Percentiles rank a stretch among this genome's conserved stretches.
Evolutionary conservation across 2,888 invertebrate species (phyloP).

Genomic region (Embidobia sp.): DNA sequence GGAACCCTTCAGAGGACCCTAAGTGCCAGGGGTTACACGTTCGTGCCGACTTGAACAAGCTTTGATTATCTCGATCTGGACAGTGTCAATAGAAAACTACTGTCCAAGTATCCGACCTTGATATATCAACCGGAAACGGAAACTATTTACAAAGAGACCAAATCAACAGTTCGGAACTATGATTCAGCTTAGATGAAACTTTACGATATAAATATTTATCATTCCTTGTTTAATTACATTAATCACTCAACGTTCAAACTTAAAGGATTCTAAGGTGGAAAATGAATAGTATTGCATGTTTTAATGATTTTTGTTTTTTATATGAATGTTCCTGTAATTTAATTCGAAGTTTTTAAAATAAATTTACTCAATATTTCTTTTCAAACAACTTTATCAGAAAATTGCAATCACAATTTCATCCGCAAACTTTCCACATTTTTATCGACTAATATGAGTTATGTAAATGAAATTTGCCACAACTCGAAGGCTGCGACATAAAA

Average conservation of each 20-base stretch:
- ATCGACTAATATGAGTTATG: slow-evolving; percentile 17
- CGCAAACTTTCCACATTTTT: background rate
- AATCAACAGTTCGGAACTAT: slow-evolving; percentile 48
- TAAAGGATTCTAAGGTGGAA: no score
- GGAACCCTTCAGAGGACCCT: slow-evolving; percentile 69
- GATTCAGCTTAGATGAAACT: slow-evolving; percentile 28
- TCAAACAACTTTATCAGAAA: no score
- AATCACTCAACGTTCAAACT: no score
- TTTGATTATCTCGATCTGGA: slow-evolving; percentile 80
- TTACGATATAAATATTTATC: slow-evolving; percentile 12
- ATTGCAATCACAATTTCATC: slow-evolving; percentile 13
- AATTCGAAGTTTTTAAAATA: no score
- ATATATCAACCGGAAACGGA: slow-evolving; percentile 60
- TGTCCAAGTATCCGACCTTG: slow-evolving; percentile 62
- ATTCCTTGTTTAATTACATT: background rate
- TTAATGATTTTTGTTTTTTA: no score
- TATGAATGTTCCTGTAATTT: no score
- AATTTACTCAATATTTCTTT: no score
- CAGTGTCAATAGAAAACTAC: slow-evolving; percentile 75
- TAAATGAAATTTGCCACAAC: slow-evolving; percentile 4
- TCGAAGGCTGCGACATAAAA: slow-evolving; percentile 2
- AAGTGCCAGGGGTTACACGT: slow-evolving; percentile 67
- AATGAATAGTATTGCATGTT: no score
- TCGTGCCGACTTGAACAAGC: slow-evolving; percentile 70
- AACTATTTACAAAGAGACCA: slow-evolving; percentile 48